Evolutionary conservation across 2,797 vertebrate genomes (phyloP).

Genomic region (Lepilemur ruficaudatus): DNA sequence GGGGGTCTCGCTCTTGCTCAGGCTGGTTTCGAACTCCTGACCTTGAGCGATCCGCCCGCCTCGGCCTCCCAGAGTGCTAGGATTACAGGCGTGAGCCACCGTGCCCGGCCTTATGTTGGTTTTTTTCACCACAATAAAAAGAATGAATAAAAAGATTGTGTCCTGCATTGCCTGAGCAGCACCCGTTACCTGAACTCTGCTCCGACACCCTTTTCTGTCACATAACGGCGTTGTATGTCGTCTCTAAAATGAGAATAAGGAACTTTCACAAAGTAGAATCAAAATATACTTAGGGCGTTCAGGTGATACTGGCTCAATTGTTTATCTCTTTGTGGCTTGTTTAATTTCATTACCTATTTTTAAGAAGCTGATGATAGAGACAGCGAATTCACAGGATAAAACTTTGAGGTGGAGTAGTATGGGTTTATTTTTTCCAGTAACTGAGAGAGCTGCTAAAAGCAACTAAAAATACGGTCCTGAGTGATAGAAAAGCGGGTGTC

Average conservation of each 20-base stretch:
- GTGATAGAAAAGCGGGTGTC: not conserved
- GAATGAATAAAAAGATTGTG: not conserved
- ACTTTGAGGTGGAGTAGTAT: not conserved
- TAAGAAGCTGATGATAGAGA: not conserved
- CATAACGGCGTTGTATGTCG: not conserved
- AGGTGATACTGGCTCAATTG: not conserved
- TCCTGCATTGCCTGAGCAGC: not conserved
- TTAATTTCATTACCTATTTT: conserved; percentile 10
- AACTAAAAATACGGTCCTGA: not conserved
- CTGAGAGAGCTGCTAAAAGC: not conserved
- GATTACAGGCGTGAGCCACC: too few species aligned
- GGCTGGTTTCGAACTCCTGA: too few species aligned
- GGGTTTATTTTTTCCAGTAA: not conserved
- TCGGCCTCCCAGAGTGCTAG: too few species aligned
- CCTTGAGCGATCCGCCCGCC: too few species aligned
- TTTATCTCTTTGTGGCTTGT: not conserved
- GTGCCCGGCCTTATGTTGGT: not conserved
- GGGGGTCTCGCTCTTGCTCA: too few species aligned
- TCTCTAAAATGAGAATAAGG: not conserved
- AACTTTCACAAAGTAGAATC: not conserved
- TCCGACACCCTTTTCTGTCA: not conserved
- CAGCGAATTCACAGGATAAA: not conserved
- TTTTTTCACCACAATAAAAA: not conserved
- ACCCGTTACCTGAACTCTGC: not conserved
- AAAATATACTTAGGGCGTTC: not conserved